Percentiles rank a stretch among this genome's conserved stretches.
Conservation (phyloP, 1,140 invertebrate genomes). For the Chlorops oryzae region DNA sequence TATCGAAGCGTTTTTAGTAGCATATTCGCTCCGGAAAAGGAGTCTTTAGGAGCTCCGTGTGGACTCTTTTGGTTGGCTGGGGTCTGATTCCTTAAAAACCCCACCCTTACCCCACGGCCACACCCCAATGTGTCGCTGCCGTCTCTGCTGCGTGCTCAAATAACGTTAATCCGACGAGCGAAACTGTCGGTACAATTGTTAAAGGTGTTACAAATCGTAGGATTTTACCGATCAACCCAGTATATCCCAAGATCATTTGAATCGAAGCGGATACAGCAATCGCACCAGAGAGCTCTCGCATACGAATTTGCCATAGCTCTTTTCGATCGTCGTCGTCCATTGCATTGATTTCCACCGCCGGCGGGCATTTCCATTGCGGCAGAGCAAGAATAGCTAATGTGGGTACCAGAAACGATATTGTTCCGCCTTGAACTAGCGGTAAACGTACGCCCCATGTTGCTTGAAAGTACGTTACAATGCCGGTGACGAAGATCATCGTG, state of each 20-base stretch:
- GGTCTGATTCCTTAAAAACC: too few relatives aligned
- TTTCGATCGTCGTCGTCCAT: constrained; percentile 56
- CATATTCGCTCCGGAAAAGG: too few relatives aligned
- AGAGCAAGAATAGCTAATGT: constrained; percentile 75
- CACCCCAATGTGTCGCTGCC: constrained; percentile 74
- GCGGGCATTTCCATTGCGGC: constrained; percentile 73
- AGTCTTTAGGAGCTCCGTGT: too few relatives aligned
- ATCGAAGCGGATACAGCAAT: constrained; percentile 76
- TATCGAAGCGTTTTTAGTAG: too few relatives aligned
- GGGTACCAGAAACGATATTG: constrained; percentile 78
- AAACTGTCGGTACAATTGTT: constrained; percentile 74
- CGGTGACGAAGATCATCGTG: constrained; percentile 84
- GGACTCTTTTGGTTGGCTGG: too few relatives aligned
- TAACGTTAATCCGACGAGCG: constrained; percentile 70
- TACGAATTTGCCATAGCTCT: constrained; percentile 67
- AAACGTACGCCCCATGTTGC: constrained; percentile 67
- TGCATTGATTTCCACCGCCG: constrained; percentile 49
- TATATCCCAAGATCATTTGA: constrained; percentile 66
- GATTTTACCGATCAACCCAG: constrained; percentile 66
- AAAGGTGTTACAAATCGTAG: constrained; percentile 71
- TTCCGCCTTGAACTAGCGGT: constrained; percentile 68
- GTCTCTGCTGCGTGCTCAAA: constrained; percentile 71
- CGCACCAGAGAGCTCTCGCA: constrained; percentile 78
- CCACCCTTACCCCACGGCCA: constrained; percentile 62
- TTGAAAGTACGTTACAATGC: constrained; percentile 75